phyloP scores from a whole-genome alignment of 2,113 vertebrate species.

The Bubalus kerabau region DNA sequence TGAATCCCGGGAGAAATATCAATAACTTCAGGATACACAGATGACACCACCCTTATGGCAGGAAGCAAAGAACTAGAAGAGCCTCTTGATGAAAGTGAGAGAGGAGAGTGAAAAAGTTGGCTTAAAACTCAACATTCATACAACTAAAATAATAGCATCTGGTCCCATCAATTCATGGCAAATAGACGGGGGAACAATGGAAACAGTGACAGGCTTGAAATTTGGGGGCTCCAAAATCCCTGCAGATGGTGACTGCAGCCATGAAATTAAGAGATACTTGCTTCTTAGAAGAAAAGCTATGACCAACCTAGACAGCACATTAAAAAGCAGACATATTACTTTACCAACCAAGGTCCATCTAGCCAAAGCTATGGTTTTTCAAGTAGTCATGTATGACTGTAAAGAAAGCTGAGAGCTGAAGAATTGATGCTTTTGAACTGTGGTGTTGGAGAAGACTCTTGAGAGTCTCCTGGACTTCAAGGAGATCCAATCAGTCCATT shows the following conservation, averaged over 20 bases:
- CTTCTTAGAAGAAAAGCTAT: not conserved
- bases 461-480: not conserved
- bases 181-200: not conserved
- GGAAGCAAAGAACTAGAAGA: not conserved
- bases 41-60: not conserved
- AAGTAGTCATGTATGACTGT: not conserved
- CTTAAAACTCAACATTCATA: not conserved
- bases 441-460: not conserved
- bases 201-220: not conserved
- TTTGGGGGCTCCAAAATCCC: not conserved
- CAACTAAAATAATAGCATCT: not conserved
- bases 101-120: not conserved
- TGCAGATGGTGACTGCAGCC: not conserved
- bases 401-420: not conserved
- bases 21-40: not conserved
- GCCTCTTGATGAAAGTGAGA: not conserved
- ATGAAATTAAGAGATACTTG: not conserved
- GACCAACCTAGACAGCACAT: not conserved
- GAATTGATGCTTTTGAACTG: not conserved
- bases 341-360: not conserved
- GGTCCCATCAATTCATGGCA: not conserved
- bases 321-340: not conserved
- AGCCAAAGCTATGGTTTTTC: not conserved
- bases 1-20: not conserved
- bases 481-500: not conserved